A percentile compares a stretch with the other conserved stretches of the same genome.
These are phyloP conservation scores for Centroberyx gerrardi DNA, from an alignment of 2,797 vertebrate genomes.

Conservation along the genomic window DNA sequence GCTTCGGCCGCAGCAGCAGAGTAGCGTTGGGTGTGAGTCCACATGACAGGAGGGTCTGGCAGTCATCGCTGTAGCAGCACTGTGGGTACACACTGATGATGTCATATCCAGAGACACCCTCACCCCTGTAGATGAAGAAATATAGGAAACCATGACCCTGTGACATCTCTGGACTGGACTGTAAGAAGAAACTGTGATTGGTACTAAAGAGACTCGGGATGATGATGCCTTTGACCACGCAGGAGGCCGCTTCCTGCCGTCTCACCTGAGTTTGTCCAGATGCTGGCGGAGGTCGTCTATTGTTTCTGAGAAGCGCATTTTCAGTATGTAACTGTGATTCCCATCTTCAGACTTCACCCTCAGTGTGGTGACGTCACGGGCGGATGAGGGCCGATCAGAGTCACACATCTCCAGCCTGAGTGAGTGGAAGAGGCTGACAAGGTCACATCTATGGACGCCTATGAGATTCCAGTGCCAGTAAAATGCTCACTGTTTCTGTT, in stretches of 20 bases:
- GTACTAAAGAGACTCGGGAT: too few relatives aligned
- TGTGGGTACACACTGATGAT: constrained; percentile 90
- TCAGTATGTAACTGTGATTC: constrained; percentile 84
- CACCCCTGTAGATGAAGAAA: constrained; percentile 79
- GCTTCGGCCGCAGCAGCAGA: constrained; percentile 82
- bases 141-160: not conserved
- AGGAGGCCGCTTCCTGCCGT: too few relatives aligned
- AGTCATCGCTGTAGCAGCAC: constrained; percentile 80
- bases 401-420: constrained; percentile 54
- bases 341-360: constrained; percentile 91
- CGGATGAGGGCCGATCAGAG: not conserved
- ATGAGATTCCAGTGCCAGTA: too few relatives aligned
- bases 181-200: too few relatives aligned
- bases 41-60: constrained; percentile 84
- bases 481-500: too few relatives aligned
- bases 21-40: constrained; percentile 85
- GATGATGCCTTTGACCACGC: too few relatives aligned
- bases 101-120: constrained; percentile 80
- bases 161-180: not conserved
- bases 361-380: constrained; percentile 74
- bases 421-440: constrained; percentile 21
- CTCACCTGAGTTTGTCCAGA: constrained; percentile 88
- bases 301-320: constrained; percentile 88
- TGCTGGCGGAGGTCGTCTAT: constrained; percentile 87
- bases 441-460: not conserved